Base-by-base conservation (phyloP, 2,797 vertebrate genomes). In the Xiphorhynchus erythropygius region DNA sequence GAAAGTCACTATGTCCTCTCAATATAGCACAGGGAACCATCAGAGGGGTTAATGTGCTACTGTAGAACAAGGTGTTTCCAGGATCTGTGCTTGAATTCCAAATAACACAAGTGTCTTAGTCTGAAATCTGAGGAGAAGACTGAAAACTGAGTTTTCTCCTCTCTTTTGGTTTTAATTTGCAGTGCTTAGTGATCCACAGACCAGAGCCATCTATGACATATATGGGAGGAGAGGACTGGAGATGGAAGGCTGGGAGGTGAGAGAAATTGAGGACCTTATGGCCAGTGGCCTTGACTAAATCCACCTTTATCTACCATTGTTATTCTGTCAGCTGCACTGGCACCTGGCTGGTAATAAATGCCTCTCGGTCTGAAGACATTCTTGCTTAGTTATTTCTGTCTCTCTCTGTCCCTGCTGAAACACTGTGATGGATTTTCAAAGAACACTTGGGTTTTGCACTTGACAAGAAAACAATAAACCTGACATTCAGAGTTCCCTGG, bases 171-270 rank as follows among this genome's bases (percentile, higher is more conserved):
- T 97, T 97, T 87, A 80, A 73, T 97, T 95, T 97, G 33, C 97
- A 99, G 99, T 99, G 91, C 98, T 99, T 70, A 99, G 99, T 76
- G 99, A 99, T 78, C 99, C 99, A 71, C 99, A 99, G 96, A 98
- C 99, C 60, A 98, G 99, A 96, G 99, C 99, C 74, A 99, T 99
- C 97, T 99, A 99, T 97, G 99, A 99, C 91, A 99, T 99, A 93
- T 99, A 99, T 96, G 99, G 99, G 84, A 99, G 99, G 97, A 98
- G 98, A 98, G 99, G 99, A 74, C 98, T 99, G 85, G 99, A 99
- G 42, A 99, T 99, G 96, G 99, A 99, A 95, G 99, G 99, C 97
- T 99, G 99, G 99, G 99, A 99, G 99, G 99, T 99, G 98, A 98
- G 98, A 95, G 81, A 85, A 73, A 33, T 63, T 15, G 16, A 28